A percentile compares a stretch with the other conserved stretches of the same genome.
These are phyloP conservation scores for Morus bassanus DNA, from an alignment of 2,797 vertebrate genomes.

Conservation along the genomic window DNA sequence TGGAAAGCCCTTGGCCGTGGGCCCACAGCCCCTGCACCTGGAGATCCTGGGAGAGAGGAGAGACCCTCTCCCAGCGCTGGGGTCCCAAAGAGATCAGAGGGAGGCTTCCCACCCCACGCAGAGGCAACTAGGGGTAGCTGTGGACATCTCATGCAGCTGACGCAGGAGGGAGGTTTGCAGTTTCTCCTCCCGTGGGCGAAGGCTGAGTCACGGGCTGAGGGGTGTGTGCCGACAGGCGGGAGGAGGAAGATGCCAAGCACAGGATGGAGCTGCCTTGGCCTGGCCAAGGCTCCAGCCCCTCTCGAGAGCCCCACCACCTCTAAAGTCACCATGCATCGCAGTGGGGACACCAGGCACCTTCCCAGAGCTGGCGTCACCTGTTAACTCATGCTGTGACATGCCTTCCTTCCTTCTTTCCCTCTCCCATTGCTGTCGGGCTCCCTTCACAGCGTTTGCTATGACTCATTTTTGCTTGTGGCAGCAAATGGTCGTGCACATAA, in stretches of 20 bases:
- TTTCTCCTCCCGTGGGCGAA: constrained; percentile 6
- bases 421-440: neutral
- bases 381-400: neutral
- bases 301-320: neutral
- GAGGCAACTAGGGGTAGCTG: neutral
- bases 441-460: neutral
- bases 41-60: neutral
- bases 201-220: constrained; percentile 47
- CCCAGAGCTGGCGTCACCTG: neutral
- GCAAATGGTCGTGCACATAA: neutral
- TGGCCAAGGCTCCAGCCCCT: neutral
- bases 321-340: neutral
- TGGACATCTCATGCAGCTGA: neutral
- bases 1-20: neutral
- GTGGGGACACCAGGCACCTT: neutral
- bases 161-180: neutral
- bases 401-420: neutral
- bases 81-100: neutral
- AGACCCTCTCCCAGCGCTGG: neutral
- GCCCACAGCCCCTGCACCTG: neutral
- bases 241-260: neutral
- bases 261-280: neutral
- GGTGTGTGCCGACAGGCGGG: neutral
- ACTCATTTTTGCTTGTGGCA: constrained; percentile 1
- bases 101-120: fast-evolving